Evolutionary conservation across 2,888 invertebrate species (phyloP).

Genomic region (Chrysolina oricalcia): DNA sequence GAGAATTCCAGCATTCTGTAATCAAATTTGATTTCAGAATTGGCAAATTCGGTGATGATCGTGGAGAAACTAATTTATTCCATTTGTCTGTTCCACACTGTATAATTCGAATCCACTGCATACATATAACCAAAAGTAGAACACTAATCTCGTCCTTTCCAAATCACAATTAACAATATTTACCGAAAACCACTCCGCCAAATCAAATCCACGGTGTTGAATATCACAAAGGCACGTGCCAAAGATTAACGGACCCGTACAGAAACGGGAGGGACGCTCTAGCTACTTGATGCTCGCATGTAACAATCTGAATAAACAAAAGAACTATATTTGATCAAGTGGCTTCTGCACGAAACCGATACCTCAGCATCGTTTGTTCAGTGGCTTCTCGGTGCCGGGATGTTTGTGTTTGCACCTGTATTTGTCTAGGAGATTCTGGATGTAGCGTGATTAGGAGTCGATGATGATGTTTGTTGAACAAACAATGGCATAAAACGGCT

Average conservation of each 20-base stretch:
- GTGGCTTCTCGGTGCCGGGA: conserved; percentile 30
- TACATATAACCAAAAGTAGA: not conserved
- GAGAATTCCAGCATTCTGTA: too few species aligned
- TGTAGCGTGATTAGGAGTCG: conserved; percentile 11
- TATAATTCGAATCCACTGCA: too few species aligned
- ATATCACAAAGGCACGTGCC: conserved; percentile 65
- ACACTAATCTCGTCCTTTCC: not conserved
- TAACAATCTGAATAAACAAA: conserved; percentile 59
- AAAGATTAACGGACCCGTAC: conserved; percentile 49
- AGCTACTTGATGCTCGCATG: conserved; percentile 25
- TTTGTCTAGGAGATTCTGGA: conserved; percentile 51
- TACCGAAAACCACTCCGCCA: conserved; percentile 4
- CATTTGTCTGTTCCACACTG: too few species aligned
- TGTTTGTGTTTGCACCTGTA: conserved; percentile 53
- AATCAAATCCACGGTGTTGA: conserved; percentile 59
- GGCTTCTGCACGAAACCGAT: conserved; percentile 52
- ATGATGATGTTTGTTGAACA: conserved; percentile 2
- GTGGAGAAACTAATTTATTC: too few species aligned
- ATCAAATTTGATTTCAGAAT: too few species aligned
- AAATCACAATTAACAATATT: conserved; percentile 12
- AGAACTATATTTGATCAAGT: conserved; percentile 62
- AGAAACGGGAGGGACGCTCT: conserved; percentile 8
- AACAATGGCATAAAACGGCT: not conserved
- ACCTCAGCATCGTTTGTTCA: conserved; percentile 43
- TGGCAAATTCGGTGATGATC: too few species aligned